Percentiles rank a stretch among this genome's conserved stretches.
Conservation (phyloP, 2,797 vertebrate genomes). For the Micropoecilia bifurca region DNA sequence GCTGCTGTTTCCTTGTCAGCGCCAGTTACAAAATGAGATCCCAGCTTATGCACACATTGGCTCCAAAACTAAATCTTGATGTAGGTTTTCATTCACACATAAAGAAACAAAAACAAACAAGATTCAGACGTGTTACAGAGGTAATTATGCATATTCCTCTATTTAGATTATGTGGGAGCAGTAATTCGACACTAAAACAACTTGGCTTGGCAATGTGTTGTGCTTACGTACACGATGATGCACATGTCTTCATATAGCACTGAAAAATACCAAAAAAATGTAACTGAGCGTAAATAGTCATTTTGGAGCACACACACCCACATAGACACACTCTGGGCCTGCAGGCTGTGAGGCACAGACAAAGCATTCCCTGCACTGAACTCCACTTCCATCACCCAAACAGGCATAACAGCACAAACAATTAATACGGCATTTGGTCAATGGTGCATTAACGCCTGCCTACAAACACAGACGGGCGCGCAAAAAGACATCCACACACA, state of each 20-base stretch:
- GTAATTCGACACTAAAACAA: constrained; percentile 22
- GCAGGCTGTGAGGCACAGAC: constrained; percentile 24
- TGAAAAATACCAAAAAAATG: background rate
- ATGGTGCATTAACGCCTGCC: constrained; percentile 47
- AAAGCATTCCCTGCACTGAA: constrained; percentile 6
- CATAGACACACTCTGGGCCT: constrained; percentile 13
- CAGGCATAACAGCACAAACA: background rate
- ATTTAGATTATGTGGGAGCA: constrained; percentile 55
- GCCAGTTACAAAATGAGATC: background rate
- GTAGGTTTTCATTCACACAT: background rate
- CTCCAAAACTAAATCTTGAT: background rate
- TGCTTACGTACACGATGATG: constrained; percentile 61
- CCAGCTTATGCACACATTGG: background rate
- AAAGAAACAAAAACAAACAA: background rate
- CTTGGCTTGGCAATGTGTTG: constrained; percentile 32
- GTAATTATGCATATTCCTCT: constrained; percentile 24
- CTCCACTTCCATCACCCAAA: background rate
- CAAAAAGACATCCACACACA: constrained; percentile 32
- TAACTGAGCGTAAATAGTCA: constrained; percentile 20
- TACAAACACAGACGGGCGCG: constrained; percentile 7
- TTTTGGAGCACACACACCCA: constrained; percentile 43
- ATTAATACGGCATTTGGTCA: constrained; percentile 15
- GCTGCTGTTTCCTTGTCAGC: background rate
- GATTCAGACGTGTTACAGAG: constrained; percentile 4
- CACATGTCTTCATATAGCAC: constrained; percentile 38